Evolutionary conservation across 1,140 invertebrate species (phyloP).

Genomic region (Dendroctonus valens): DNA sequence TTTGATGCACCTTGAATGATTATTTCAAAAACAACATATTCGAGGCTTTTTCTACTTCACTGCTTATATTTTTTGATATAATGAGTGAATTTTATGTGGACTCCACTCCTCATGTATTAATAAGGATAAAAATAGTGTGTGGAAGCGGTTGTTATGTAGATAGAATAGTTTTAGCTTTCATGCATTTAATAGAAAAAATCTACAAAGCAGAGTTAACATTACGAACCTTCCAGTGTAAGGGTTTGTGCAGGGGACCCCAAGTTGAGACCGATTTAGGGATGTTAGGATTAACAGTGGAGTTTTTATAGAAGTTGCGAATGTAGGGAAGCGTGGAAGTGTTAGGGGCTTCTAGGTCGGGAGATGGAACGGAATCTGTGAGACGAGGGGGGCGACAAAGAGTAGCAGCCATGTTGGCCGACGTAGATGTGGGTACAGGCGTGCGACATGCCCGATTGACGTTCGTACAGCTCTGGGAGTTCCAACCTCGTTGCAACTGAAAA

Average conservation of each 20-base stretch:
- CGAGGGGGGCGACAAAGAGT: slow-evolving; percentile 45
- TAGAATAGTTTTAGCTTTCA: not conserved
- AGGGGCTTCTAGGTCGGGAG: slow-evolving; percentile 43
- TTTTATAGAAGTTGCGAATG: slow-evolving; percentile 57
- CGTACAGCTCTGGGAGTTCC: slow-evolving; percentile 52
- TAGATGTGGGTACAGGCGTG: slow-evolving; percentile 46
- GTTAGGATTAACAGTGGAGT: slow-evolving; percentile 57
- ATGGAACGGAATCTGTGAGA: slow-evolving; percentile 40
- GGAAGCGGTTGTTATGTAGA: too few relatives aligned
- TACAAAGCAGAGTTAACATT: slow-evolving; percentile 37
- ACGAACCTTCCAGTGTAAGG: slow-evolving; percentile 67
- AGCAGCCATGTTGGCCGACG: slow-evolving; percentile 52
- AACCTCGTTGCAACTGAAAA: slow-evolving; percentile 53
- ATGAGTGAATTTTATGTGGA: too few relatives aligned
- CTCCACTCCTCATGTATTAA: too few relatives aligned
- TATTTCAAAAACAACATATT: too few relatives aligned
- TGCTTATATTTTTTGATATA: too few relatives aligned
- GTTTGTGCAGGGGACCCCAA: slow-evolving; percentile 66
- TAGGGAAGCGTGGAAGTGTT: slow-evolving; percentile 57
- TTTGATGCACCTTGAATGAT: too few relatives aligned
- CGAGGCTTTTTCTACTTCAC: too few relatives aligned
- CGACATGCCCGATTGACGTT: slow-evolving; percentile 49
- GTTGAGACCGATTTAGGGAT: slow-evolving; percentile 65
- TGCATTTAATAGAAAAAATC: slow-evolving; percentile 34
- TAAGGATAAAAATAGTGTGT: too few relatives aligned